Evolutionary conservation across 2,113 vertebrate genomes (phyloP).

Genomic region (Suricata suricatta): DNA sequence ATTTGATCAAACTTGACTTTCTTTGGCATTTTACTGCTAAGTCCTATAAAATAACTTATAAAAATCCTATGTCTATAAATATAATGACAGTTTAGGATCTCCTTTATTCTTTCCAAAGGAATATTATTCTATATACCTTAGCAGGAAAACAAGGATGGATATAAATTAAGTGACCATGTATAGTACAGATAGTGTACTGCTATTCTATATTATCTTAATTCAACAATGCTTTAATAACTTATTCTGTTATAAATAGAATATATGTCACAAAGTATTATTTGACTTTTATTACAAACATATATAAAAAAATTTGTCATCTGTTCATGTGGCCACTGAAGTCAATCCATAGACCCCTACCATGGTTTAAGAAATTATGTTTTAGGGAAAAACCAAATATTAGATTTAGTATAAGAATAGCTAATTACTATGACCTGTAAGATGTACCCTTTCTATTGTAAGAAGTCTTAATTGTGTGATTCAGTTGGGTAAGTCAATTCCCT

Average conservation of each 20-base stretch:
- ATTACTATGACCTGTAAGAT: neutral
- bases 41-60: neutral
- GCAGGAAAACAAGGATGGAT: neutral
- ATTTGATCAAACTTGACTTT: neutral
- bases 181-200: neutral
- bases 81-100: neutral
- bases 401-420: neutral
- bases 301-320: neutral
- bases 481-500: neutral
- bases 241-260: neutral
- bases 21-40: neutral
- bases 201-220: neutral
- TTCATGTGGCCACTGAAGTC: neutral
- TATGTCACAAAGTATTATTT: neutral
- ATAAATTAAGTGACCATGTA: neutral
- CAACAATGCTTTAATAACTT: neutral
- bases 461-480: neutral
- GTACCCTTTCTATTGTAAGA: neutral
- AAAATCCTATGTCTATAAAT: neutral
- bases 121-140: neutral
- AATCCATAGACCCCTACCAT: neutral
- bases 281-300: neutral
- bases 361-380: neutral
- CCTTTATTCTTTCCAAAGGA: neutral
- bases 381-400: neutral